Conservation (phyloP, 2,113 vertebrate genomes). For the Epinephelus fuscoguttatus region DNA sequence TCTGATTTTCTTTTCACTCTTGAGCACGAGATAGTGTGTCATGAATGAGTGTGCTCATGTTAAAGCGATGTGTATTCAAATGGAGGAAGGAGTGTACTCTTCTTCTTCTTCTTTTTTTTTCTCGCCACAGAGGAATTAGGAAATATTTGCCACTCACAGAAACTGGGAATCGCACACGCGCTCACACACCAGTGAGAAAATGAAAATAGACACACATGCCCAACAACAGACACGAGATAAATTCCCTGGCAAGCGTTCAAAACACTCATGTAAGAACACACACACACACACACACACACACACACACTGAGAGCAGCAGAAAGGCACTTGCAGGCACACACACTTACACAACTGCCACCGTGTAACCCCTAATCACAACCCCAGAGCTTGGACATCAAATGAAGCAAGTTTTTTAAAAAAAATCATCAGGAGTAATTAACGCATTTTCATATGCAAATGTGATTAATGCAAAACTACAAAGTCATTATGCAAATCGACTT, state of each 20-base stretch:
- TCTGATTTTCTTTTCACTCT: neutral
- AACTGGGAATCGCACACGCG: conserved; percentile 23
- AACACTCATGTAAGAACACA: conserved; percentile 73
- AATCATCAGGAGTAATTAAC: conserved; percentile 99
- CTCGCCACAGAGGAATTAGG: conserved; percentile 39
- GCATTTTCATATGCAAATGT: conserved; percentile 99
- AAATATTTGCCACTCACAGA: conserved; percentile 57
- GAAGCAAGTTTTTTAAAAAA: conserved; percentile 92
- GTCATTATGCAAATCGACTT: conserved; percentile 99
- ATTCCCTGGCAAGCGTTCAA: conserved; percentile 86
- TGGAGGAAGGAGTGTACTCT: neutral
- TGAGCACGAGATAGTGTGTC: conserved; percentile 14
- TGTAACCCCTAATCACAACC: conserved; percentile 88
- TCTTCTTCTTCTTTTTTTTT: conserved; percentile 11
- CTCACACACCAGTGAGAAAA: conserved; percentile 46
- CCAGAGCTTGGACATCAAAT: conserved; percentile 99
- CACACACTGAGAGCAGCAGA: conserved; percentile 68
- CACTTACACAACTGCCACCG: conserved; percentile 78
- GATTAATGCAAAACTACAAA: conserved; percentile 99
- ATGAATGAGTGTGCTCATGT: conserved; percentile 27
- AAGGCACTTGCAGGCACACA: conserved; percentile 60
- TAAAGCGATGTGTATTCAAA: conserved; percentile 34
- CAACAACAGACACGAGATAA: conserved; percentile 78
- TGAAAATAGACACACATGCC: conserved; percentile 69
- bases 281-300: conserved; percentile 81